Conservation (phyloP, 2,888 invertebrate genomes). For the Platycheirus rosarum region DNA sequence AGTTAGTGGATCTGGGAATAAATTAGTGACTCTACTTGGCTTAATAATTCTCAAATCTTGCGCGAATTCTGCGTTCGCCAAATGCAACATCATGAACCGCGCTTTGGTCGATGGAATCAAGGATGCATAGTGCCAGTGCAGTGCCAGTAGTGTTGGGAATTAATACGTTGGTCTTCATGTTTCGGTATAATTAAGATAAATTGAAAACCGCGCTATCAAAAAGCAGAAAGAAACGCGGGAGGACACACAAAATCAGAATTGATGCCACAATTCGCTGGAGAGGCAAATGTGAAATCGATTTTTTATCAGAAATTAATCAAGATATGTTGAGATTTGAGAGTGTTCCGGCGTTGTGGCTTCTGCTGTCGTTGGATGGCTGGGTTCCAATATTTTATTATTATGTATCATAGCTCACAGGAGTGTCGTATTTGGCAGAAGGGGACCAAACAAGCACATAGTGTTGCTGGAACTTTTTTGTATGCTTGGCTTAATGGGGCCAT, state of each 20-base stretch:
- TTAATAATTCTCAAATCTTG: slow-evolving; percentile 28
- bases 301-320: slow-evolving; percentile 67
- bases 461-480: slow-evolving; percentile 17
- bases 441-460: not conserved
- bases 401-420: slow-evolving; percentile 55
- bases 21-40: slow-evolving; percentile 14
- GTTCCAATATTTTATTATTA: not conserved
- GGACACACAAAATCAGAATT: slow-evolving; percentile 8
- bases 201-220: slow-evolving; percentile 60
- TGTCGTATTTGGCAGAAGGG: slow-evolving; percentile 25
- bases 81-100: slow-evolving; percentile 10
- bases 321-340: slow-evolving; percentile 6
- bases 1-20: not conserved
- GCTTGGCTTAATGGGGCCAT: slow-evolving; percentile 49
- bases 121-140: too few relatives aligned
- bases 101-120: not conserved
- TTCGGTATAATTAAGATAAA: slow-evolving; percentile 71
- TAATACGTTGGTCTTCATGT: slow-evolving; percentile 63
- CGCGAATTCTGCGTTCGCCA: slow-evolving; percentile 12
- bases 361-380: not conserved
- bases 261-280: slow-evolving; percentile 42
- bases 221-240: slow-evolving; percentile 23
- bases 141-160: too few relatives aligned
- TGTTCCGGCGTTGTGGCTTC: slow-evolving; percentile 16
- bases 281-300: slow-evolving; percentile 53